phyloP scores from a whole-genome alignment of 2,888 invertebrate genomes.

The Mimachlamys varia region DNA sequence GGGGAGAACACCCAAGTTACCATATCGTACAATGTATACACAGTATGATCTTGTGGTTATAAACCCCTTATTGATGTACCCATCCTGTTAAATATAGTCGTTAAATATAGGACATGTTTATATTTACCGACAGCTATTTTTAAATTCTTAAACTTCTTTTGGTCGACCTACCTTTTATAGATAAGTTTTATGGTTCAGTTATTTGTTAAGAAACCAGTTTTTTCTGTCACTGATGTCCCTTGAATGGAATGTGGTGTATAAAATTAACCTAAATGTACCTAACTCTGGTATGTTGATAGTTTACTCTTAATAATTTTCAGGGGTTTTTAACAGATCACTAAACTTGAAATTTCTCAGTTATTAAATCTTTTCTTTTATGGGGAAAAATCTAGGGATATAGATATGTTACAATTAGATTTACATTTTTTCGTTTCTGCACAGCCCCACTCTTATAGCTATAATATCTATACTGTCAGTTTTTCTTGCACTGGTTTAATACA shows the following conservation, averaged over 20 bases:
- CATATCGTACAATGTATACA: too few relatives aligned
- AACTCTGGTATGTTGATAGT: too few relatives aligned
- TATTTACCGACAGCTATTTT: not conserved
- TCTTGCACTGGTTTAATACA: too few relatives aligned
- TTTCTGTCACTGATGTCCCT: not conserved
- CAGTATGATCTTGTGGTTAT: too few relatives aligned
- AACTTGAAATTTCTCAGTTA: too few relatives aligned
- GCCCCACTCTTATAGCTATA: not conserved
- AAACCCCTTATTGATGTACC: not conserved
- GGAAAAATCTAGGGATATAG: too few relatives aligned
- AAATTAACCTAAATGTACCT: not conserved
- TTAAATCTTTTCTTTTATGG: too few relatives aligned
- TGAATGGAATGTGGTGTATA: slow-evolving; percentile 17
- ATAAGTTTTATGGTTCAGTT: not conserved
- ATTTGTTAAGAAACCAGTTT: not conserved
- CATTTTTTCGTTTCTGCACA: too few relatives aligned
- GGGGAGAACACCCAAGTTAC: too few relatives aligned
- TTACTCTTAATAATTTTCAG: too few relatives aligned
- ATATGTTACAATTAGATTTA: too few relatives aligned
- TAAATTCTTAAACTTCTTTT: not conserved
- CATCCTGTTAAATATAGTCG: not conserved
- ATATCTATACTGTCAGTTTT: not conserved
- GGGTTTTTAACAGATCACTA: too few relatives aligned
- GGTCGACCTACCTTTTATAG: not conserved
- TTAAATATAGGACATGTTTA: not conserved